Evolutionary conservation across 92 coral and sea anemone genomes (phyloP), one percentile per base, ranked within the genome.

Genomic region (Epizoanthus scotinus): DNA sequence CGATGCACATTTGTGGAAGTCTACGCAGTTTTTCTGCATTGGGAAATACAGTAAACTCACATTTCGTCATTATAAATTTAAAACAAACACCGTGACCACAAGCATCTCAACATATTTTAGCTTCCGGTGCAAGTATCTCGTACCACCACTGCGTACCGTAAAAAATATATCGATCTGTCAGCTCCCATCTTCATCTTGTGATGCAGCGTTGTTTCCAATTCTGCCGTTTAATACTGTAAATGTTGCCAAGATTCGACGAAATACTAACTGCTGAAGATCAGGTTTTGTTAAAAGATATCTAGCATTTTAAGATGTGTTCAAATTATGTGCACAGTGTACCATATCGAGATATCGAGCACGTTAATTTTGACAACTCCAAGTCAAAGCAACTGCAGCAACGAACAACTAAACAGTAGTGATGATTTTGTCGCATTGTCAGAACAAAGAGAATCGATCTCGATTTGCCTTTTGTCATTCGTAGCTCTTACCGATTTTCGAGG

Each of bases 311-410:
- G 50, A 17, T 20, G 8, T 28, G 31, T 28, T 29, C 31, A 24
- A 28, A 54, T 54, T 56, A 44, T 55, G 40, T 73, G 64, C 78
- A 55, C 25, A 73, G 21, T 31, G 17, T 52, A 54, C 58, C 67
- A 5, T 38, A 40, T 68, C 54, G 72, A 57, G 66, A 5, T 38
- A 40, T 68, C 40, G 6, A 34, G 5, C 40, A 34, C 36, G 68
- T 60, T 75, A 58, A 40, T 75, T 58, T 75, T 58, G 81, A 58
- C 68, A 58, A 59, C 81, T 57, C 9, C 34, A 58, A 58, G 68
- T 57, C 13, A 54, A 58, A 21, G 79, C 81, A 36, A 25, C 42
- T 24, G 9, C 40, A 53, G 79, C 63, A 57, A 21, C 22, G 28
- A 73, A 20, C 63, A 20, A 53, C n/a, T n/a, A n/a, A n/a, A n/a